Evolutionary conservation across 2,797 vertebrate species (phyloP), one percentile per base, ranked within the genome.

Genomic region (Cygnus olor): DNA sequence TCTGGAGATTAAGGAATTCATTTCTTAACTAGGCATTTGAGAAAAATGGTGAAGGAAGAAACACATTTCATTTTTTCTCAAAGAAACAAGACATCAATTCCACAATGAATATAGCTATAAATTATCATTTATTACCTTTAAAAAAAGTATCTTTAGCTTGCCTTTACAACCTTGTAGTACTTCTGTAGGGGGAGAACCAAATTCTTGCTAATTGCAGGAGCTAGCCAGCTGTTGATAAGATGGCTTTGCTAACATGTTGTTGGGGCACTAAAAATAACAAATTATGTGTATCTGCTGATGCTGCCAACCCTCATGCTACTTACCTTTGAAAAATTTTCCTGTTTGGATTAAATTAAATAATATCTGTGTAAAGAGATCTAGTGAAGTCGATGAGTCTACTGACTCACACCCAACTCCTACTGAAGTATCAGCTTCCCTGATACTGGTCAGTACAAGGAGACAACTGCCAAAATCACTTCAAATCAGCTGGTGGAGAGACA

Each of bases 401-500:
- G 69, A 69, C 69, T 90, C 69, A 49, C 36, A 64, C 28, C 21
- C 47, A 65, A 1, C 54, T 90, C 89, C 60, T 57, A 80, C 9
- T 53, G 10, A 53, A 53, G 15, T 53, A 53, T 53, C 51, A 82
- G 64, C 53, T 73, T 87, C 81, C 80, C 3, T 11, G 40, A 30
- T 45, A 57, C 44, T 64, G 44, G 57, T 57, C 86, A 58, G 53
- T 36, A 13, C 60, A 89, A 77, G 71, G 74, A 87, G 32, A 76
- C 17, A 68, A 70, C 56, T 88, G 83, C 79, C 76, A 93, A 90
- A 93, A 92, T 92, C 3, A n/a, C 58, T 88, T 79, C 63, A 56
- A 69, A 89, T 47, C 89, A 84, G 36, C 21, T 2, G 2, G 42
- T 54, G 72, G 63, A 47, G 32, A 86, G 78, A 53, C 71, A 90